Base-by-base conservation (phyloP, 1,140 invertebrate species). In the Forficula auricularia region DNA sequence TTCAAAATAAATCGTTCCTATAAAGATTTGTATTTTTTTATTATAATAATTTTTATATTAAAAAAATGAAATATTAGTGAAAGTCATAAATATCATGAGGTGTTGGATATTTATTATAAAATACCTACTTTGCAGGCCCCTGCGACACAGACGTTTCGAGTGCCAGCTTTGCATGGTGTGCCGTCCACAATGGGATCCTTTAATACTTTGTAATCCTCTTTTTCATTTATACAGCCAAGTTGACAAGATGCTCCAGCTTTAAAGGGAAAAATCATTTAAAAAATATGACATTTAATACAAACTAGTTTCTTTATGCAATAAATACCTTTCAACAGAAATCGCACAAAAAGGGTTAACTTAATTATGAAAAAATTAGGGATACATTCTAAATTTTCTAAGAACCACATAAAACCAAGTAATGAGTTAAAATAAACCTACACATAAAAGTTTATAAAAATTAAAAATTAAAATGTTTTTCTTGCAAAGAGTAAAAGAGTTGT, bases 91-190 rank as follows among this genome's bases (percentile, higher is more conserved):
- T 13, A 36, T 36, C 12, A 36, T 36, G 14, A 13, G 7, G 12
- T 7, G 12, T 9, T 13, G 31, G 8, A 12, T 40, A n/a, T n/a
- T 12, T 9, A 4, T n/a, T 43, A 14, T n/a, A 39, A n/a, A 16
- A 39, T 45, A 57, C 62, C 69, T 64, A 80, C 77, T 62, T 71
- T 60, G 48, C 72, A 75, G 10, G 51, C 47, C 22, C 72, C 71
- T 19, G 57, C 54, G 20, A 75, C 63, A 45, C 72, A 76, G 55
- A 73, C 68, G 51, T 74, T 50, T 33, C 64, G 62, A 0, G 70
- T 68, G 9, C 72, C 72, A 2, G 59, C 61, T 45, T 66, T 70
- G 47, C 72, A 75, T 6, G 66, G 63, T 1, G 72, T 75, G 13
- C 71, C 71, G 53, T 76, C 72, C 35, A 63, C 65, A 0, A 49